Percentiles rank a stretch among this genome's conserved stretches.
phyloP scores from a whole-genome alignment of 2,888 invertebrate genomes.

The Sepioteuthis lessoniana region DNA sequence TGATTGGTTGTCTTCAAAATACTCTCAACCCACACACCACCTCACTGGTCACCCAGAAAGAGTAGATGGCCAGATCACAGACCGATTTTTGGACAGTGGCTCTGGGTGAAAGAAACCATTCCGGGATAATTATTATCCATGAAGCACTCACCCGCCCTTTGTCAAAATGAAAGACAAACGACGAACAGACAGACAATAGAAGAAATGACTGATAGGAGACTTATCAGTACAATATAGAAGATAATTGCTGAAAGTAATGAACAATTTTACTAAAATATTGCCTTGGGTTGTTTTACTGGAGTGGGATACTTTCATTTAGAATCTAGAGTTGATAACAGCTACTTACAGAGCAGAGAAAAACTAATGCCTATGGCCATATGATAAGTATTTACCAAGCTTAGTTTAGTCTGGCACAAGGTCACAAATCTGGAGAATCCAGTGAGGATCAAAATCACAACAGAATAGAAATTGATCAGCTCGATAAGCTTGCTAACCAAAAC shows the following conservation, averaged over 20 bases:
- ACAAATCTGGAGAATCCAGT: too few relatives aligned
- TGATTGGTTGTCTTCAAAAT: neutral
- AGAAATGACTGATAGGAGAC: neutral
- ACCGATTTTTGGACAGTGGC: slow-evolving; percentile 25
- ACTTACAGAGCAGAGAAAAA: neutral
- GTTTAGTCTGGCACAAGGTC: too few relatives aligned
- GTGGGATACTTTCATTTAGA: neutral
- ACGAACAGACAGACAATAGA: neutral
- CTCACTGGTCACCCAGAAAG: neutral
- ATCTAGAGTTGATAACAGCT: neutral
- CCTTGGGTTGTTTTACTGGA: neutral
- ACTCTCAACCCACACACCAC: too few relatives aligned
- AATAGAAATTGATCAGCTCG: too few relatives aligned
- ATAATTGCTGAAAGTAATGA: slow-evolving; percentile 25
- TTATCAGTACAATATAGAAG: neutral
- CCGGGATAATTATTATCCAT: slow-evolving; percentile 1
- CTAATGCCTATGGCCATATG: neutral
- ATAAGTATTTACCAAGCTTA: too few relatives aligned
- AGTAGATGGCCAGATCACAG: neutral
- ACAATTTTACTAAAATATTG: neutral
- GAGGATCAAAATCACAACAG: too few relatives aligned
- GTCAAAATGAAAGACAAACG: neutral
- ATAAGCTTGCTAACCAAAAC: too few relatives aligned
- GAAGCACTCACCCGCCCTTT: neutral
- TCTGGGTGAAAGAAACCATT: slow-evolving; percentile 2